phyloP scores from a whole-genome alignment of 2,113 vertebrate species.

The Malurus elegans region DNA sequence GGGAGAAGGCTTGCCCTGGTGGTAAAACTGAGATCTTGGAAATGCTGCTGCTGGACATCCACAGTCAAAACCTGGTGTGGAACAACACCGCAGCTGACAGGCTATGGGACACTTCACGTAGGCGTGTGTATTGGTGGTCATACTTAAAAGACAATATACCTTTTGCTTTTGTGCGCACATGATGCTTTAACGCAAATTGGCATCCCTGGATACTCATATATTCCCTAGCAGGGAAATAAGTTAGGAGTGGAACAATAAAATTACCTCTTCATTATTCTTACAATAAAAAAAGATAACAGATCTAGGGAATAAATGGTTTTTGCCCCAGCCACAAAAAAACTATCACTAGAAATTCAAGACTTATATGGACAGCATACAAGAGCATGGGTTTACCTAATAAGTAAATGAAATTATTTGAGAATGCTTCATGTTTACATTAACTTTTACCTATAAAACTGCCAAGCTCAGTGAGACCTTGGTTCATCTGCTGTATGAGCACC shows the following conservation, averaged over 20 bases:
- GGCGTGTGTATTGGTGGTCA: not conserved
- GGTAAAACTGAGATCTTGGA: not conserved
- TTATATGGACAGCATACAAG: not conserved
- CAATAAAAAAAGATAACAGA: not conserved
- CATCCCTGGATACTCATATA: not conserved
- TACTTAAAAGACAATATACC: not conserved
- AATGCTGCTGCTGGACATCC: not conserved
- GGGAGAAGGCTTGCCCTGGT: not conserved
- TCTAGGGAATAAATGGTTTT: not conserved
- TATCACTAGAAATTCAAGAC: not conserved
- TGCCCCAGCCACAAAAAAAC: not conserved
- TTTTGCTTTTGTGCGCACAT: not conserved
- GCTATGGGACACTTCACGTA: not conserved
- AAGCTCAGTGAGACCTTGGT: conserved; percentile 43
- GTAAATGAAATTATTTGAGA: conserved; percentile 28
- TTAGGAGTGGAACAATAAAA: not conserved
- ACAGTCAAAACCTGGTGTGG: not conserved
- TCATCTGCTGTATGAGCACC: not conserved
- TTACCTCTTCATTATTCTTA: not conserved
- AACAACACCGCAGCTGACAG: not conserved
- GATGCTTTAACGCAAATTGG: not conserved
- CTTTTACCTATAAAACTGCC: not conserved
- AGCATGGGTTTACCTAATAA: conserved; percentile 18
- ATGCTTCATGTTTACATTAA: not conserved
- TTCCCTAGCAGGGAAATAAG: not conserved